phyloP scores from a whole-genome alignment of 2,888 invertebrate species.

The Pantelozetes paolii region DNA sequence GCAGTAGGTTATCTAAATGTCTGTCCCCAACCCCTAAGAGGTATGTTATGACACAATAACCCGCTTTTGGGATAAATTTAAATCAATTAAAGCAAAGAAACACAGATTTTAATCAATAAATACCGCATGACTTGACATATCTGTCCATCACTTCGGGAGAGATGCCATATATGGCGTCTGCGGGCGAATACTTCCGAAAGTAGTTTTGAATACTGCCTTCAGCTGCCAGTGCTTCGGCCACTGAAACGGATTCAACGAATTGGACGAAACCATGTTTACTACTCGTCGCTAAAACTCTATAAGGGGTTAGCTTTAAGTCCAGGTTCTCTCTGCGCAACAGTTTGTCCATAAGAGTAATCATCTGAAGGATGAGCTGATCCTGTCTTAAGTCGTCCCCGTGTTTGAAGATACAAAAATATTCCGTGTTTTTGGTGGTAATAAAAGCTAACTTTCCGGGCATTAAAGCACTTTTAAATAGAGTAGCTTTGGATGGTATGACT shows the following conservation, averaged over 20 bases:
- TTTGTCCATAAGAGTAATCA: constrained; percentile 95
- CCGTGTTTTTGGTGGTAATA: constrained; percentile 65
- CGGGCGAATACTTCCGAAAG: constrained; percentile 82
- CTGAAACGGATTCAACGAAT: constrained; percentile 85
- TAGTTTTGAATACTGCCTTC: constrained; percentile 90
- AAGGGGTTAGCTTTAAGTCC: constrained; percentile 92
- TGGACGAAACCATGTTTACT: constrained; percentile 94
- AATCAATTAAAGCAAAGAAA: not conserved
- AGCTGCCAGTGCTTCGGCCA: constrained; percentile 77
- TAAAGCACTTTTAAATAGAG: constrained; percentile 89
- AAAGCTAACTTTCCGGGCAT: constrained; percentile 93
- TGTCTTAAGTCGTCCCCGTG: constrained; percentile 95
- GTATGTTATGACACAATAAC: constrained; percentile 97
- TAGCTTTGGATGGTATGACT: constrained; percentile 81
- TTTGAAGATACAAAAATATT: constrained; percentile 94
- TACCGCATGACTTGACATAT: constrained; percentile 85
- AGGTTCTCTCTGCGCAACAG: constrained; percentile 86
- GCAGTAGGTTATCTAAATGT: constrained; percentile 91
- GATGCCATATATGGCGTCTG: constrained; percentile 85
- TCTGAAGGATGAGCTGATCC: constrained; percentile 94
- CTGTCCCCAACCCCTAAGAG: constrained; percentile 94
- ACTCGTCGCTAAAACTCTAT: constrained; percentile 89
- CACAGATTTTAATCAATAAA: constrained; percentile 36
- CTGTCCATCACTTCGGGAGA: constrained; percentile 93
- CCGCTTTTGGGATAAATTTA: constrained; percentile 59